Evolutionary conservation across 2,888 invertebrate genomes (phyloP).

Genomic region (Lampropteryx suffumata): DNA sequence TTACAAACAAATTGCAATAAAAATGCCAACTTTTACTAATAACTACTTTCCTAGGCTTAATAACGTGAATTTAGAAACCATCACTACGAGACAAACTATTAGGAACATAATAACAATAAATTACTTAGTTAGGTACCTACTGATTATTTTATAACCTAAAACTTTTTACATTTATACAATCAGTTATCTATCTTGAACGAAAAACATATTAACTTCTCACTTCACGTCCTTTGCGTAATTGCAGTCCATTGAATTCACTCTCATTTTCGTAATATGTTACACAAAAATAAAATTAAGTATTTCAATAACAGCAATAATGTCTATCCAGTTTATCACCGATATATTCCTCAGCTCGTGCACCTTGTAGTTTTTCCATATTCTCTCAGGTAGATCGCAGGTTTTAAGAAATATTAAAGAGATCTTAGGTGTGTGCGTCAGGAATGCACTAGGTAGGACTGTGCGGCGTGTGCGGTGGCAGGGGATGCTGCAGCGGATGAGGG

Average conservation of each 20-base stretch:
- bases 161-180: conserved; percentile 65
- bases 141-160: conserved; percentile 59
- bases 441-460: conserved; percentile 76
- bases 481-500: conserved; percentile 61
- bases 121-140: too few relatives aligned
- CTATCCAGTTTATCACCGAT: conserved; percentile 2
- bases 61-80: conserved; percentile 60
- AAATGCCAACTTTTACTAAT: conserved; percentile 23
- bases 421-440: conserved; percentile 28
- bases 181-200: not conserved
- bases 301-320: too few relatives aligned
- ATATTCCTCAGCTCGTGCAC: conserved; percentile 7
- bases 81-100: conserved; percentile 70
- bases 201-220: conserved; percentile 15
- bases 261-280: not conserved
- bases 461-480: conserved; percentile 62
- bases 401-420: conserved; percentile 42
- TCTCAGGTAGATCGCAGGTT: conserved; percentile 1
- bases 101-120: conserved; percentile 79
- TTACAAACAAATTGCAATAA: conserved; percentile 32
- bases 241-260: conserved; percentile 20
- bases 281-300: not conserved
- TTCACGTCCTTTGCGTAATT: conserved; percentile 25
- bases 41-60: conserved; percentile 32
- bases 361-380: not conserved